A percentile compares a stretch with the other conserved stretches of the same genome.
These are phyloP conservation scores for Chironomus tepperi DNA, from an alignment of 1,140 invertebrate species.

Conservation along the genomic window DNA sequence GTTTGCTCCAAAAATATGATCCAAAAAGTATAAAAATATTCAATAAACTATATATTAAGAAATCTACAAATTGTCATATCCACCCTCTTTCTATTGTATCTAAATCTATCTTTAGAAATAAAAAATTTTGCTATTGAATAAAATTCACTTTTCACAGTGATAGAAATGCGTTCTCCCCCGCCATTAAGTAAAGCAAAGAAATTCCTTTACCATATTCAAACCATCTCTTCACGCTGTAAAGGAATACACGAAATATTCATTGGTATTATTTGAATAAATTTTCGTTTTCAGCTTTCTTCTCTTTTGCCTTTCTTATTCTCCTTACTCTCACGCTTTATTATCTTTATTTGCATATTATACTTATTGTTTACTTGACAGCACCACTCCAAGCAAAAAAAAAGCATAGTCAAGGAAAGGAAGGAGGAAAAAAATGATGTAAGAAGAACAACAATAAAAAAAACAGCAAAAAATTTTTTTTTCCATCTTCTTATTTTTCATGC, in stretches of 20 bases:
- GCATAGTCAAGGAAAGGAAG: background rate
- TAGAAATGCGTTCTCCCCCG: too few relatives aligned
- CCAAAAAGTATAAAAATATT: too few relatives aligned
- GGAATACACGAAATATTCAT: slow-evolving; percentile 15
- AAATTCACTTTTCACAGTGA: too few relatives aligned
- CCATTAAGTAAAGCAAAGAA: too few relatives aligned
- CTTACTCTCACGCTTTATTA: slow-evolving; percentile 18
- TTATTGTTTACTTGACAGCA: slow-evolving; percentile 24
- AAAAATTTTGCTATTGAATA: background rate
- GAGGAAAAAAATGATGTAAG: background rate
- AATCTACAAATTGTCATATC: too few relatives aligned
- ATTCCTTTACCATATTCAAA: too few relatives aligned
- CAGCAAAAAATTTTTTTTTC: too few relatives aligned
- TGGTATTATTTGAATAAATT: slow-evolving; percentile 22
- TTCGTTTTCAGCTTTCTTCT: background rate
- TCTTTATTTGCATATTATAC: slow-evolving; percentile 23
- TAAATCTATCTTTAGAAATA: background rate
- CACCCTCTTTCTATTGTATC: too few relatives aligned
- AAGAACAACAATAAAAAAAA: background rate
- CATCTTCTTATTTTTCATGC: background rate
- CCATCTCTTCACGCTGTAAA: background rate
- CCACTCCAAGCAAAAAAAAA: background rate
- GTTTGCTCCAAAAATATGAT: too few relatives aligned
- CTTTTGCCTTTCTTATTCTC: background rate
- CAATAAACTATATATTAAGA: too few relatives aligned